Evolutionary conservation across 2,888 invertebrate genomes (phyloP), one percentile per base, ranked within the genome.

Genomic region (Idaea biselata): DNA sequence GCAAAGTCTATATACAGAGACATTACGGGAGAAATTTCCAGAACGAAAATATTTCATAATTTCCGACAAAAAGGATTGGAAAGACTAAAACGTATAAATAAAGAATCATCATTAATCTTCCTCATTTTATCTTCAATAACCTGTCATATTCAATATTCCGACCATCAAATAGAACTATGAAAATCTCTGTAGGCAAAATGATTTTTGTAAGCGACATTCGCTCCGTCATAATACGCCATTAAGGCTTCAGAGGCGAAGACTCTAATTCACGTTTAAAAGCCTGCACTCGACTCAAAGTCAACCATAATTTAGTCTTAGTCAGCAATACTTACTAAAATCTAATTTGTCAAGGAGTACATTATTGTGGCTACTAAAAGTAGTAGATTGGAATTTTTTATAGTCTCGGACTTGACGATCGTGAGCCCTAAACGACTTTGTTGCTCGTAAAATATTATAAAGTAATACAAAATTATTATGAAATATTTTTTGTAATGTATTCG

Each of bases 181-280:
- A 80, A 78, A 77, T 81, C 77, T 78, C 82, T 83, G 82, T 76
- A 65, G 60, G 78, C 82, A 77, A 80, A 76, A 81, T 89, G 87
- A 88, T 89, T 89, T 89, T 88, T 84, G 79, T 75, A 76, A 71
- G 78, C 81, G 82, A 83, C 83, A 87, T 82, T 86, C 82, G 83
- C 90, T 90, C 84, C 79, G 83, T 90, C 88, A 91, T 89, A 90
- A 88, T 89, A 88, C 80, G 83, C 90, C 86, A 90, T 91, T 91
- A 91, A 82, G 79, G 86, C 78, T 81, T 89, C 88, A 91, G 84
- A 79, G 90, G 82, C 83, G 77, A 80, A 82, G 86, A 84, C 85
- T 88, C 86, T 91, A 91, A 91, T 91, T 90, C 88, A 78, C 81
- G 86, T 90, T 91, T 91, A 92, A 92, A 91, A 92, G 92, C 92